phyloP scores from a whole-genome alignment of 2,888 invertebrate genomes.

The Cyaniris semiargus region DNA sequence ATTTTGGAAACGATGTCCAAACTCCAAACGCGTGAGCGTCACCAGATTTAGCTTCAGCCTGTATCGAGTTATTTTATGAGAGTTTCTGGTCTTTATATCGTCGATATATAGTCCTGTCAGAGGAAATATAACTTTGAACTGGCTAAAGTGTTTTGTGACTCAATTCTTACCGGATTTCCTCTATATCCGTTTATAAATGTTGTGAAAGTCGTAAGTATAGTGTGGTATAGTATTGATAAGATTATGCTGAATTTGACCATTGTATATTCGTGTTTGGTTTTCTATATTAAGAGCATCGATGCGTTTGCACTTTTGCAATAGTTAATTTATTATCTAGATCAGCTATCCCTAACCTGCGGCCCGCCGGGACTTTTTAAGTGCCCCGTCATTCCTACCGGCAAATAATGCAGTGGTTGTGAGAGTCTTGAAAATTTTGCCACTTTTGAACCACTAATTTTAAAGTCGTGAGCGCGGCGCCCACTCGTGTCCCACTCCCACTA shows the following conservation, averaged over 20 bases:
- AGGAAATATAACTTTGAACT: not conserved
- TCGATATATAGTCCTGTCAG: not conserved
- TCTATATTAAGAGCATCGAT: no score
- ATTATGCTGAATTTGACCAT: not conserved
- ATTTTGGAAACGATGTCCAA: not conserved
- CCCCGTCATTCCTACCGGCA: no score
- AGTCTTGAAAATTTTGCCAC: no score
- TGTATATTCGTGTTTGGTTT: no score
- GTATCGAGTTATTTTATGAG: not conserved
- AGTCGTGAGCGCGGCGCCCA: no score
- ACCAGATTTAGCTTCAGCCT: not conserved
- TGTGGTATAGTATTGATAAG: not conserved
- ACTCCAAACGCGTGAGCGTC: not conserved
- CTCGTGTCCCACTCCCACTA: no score
- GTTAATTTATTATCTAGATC: no score
- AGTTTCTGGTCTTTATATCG: not conserved
- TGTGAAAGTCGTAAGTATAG: not conserved
- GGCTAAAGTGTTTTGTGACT: not conserved
- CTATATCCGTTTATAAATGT: not conserved
- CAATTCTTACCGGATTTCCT: not conserved
- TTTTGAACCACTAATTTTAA: no score
- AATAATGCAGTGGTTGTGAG: no score
- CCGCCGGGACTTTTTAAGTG: no score
- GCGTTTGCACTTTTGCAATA: no score
- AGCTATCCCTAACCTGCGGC: no score